These are phyloP conservation scores for Axea sp. DNA, from an alignment of 2,888 invertebrate species.

Conservation along the genomic window DNA sequence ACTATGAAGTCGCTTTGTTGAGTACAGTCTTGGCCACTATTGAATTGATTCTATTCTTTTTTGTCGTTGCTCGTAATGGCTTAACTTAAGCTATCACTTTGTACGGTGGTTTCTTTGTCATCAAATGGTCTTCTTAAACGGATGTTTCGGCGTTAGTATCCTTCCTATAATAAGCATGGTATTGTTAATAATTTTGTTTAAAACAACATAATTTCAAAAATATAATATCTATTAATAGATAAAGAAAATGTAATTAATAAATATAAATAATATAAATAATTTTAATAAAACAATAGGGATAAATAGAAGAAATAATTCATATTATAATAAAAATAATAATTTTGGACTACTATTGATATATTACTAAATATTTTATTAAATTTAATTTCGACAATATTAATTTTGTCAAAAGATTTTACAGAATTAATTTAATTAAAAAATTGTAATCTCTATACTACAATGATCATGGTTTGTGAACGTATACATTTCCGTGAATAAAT, in stretches of 20 bases:
- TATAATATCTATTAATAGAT: neutral
- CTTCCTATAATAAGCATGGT: constrained; percentile 77
- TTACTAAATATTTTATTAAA: too few relatives aligned
- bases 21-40: constrained; percentile 78
- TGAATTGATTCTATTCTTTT: constrained; percentile 70
- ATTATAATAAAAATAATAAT: too few relatives aligned
- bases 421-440: too few relatives aligned
- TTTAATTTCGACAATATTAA: too few relatives aligned
- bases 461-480: too few relatives aligned
- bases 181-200: neutral
- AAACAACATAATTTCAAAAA: neutral
- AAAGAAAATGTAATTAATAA: neutral
- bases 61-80: constrained; percentile 70
- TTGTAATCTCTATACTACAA: too few relatives aligned
- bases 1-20: constrained; percentile 71
- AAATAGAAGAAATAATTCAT: too few relatives aligned
- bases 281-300: too few relatives aligned
- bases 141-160: constrained; percentile 80
- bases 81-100: constrained; percentile 77
- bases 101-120: constrained; percentile 75
- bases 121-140: constrained; percentile 74
- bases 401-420: too few relatives aligned
- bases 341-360: too few relatives aligned
- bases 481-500: too few relatives aligned
- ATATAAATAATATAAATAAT: too few relatives aligned